These are phyloP conservation scores for Malthinus flaveolus DNA, from an alignment of 2,888 invertebrate genomes.

Conservation along the genomic window DNA sequence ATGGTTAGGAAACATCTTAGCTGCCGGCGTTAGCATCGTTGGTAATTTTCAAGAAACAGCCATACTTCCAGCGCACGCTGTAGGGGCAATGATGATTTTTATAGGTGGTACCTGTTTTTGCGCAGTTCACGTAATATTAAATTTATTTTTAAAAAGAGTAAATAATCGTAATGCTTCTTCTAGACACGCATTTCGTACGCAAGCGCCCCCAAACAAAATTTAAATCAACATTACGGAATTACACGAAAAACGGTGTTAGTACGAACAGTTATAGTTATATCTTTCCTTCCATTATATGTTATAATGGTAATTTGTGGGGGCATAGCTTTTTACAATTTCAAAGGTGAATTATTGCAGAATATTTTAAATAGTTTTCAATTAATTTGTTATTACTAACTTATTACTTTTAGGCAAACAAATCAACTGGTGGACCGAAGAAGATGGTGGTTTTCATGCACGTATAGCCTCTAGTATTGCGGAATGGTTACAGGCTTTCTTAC, in stretches of 20 bases:
- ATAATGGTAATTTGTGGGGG: not conserved
- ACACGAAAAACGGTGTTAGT: not conserved
- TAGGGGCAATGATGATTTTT: slow-evolving; percentile 28
- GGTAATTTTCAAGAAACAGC: slow-evolving; percentile 30
- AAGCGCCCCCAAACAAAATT: not conserved
- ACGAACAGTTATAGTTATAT: not conserved
- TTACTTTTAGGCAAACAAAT: not conserved
- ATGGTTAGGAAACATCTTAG: slow-evolving; percentile 9
- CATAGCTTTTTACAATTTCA: not conserved
- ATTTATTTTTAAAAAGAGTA: too few species aligned
- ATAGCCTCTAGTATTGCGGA: not conserved
- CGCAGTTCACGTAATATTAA: slow-evolving; percentile 17
- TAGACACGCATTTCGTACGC: not conserved
- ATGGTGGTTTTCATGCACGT: not conserved
- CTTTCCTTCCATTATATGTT: not conserved
- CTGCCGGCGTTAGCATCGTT: slow-evolving; percentile 21
- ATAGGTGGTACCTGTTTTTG: slow-evolving; percentile 16
- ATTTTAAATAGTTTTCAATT: too few species aligned
- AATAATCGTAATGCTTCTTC: not conserved
- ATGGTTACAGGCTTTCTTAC: not conserved
- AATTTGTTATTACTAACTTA: too few species aligned
- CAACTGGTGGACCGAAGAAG: not conserved
- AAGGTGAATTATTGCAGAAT: not conserved
- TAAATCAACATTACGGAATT: not conserved
- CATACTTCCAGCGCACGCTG: slow-evolving; percentile 13